Evolutionary conservation across 2,888 invertebrate genomes (phyloP).

Genomic region (Octonoba sinensis): DNA sequence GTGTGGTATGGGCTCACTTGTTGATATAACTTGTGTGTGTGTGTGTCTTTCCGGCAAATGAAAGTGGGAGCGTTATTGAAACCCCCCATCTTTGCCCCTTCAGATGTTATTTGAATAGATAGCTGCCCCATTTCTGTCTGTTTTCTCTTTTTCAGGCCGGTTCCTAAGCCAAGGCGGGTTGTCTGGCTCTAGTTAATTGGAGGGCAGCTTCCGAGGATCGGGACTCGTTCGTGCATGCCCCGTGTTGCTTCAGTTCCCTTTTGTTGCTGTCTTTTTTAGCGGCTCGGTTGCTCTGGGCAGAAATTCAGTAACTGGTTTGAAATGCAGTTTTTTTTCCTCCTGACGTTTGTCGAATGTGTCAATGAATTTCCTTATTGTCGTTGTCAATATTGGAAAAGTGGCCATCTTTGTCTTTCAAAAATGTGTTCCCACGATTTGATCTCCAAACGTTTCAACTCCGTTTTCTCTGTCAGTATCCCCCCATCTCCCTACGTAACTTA

Average conservation of each 20-base stretch:
- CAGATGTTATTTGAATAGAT: slow-evolving; percentile 52
- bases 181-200: slow-evolving; percentile 30
- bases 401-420: no score
- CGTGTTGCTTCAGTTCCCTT: slow-evolving; percentile 36
- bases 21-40: not conserved
- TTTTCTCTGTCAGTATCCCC: no score
- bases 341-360: no score
- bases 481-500: no score
- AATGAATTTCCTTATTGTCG: no score
- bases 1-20: no score
- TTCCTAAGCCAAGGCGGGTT: slow-evolving; percentile 33
- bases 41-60: slow-evolving; percentile 9
- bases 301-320: no score
- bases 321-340: no score
- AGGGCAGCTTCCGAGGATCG: slow-evolving; percentile 36
- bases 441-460: no score
- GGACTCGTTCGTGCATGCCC: slow-evolving; percentile 34
- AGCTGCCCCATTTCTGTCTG: slow-evolving; percentile 53
- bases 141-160: slow-evolving; percentile 56
- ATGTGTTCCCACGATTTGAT: no score
- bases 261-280: slow-evolving; percentile 10
- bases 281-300: not conserved
- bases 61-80: slow-evolving; percentile 13
- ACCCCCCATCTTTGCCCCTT: slow-evolving; percentile 13
- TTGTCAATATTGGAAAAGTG: no score